These are phyloP conservation scores for Andricus curvator DNA, from an alignment of 2,888 invertebrate species.

Conservation along the genomic window DNA sequence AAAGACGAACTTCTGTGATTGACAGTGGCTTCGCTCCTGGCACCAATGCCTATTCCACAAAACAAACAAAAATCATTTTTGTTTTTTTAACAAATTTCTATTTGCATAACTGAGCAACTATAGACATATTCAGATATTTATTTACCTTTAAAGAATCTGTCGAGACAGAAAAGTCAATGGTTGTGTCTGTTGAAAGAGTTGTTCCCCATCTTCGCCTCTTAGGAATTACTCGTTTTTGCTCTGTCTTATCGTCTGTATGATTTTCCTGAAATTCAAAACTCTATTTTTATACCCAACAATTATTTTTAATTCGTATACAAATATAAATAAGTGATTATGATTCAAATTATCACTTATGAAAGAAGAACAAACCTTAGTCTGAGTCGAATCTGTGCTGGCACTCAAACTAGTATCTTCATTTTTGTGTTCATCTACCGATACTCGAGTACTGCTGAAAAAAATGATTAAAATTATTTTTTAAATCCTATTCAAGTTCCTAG, in stretches of 20 bases:
- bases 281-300: background rate
- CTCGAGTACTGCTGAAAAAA: slow-evolving; percentile 65
- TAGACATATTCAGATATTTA: slow-evolving; percentile 25
- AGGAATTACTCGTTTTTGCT: slow-evolving; percentile 69
- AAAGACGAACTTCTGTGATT: slow-evolving; percentile 76
- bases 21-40: slow-evolving; percentile 79
- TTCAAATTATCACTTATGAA: background rate
- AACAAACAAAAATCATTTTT: slow-evolving; percentile 18
- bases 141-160: slow-evolving; percentile 85
- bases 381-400: slow-evolving; percentile 53
- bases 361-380: slow-evolving; percentile 66
- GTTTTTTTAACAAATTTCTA: background rate
- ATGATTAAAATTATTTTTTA: background rate
- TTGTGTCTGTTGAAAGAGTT: slow-evolving; percentile 77
- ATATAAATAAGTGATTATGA: background rate
- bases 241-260: slow-evolving; percentile 65
- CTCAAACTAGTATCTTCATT: slow-evolving; percentile 48
- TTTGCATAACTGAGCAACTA: background rate
- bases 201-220: slow-evolving; percentile 79
- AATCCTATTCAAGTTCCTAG: background rate
- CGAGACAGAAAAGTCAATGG: slow-evolving; percentile 85
- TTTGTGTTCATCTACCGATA: slow-evolving; percentile 61
- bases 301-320: background rate
- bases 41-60: slow-evolving; percentile 72
- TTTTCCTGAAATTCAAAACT: slow-evolving; percentile 67